A percentile compares a stretch with the other conserved stretches of the same genome.
These are phyloP conservation scores for Malacosoma neustria DNA, from an alignment of 2,888 invertebrate genomes.

Conservation along the genomic window DNA sequence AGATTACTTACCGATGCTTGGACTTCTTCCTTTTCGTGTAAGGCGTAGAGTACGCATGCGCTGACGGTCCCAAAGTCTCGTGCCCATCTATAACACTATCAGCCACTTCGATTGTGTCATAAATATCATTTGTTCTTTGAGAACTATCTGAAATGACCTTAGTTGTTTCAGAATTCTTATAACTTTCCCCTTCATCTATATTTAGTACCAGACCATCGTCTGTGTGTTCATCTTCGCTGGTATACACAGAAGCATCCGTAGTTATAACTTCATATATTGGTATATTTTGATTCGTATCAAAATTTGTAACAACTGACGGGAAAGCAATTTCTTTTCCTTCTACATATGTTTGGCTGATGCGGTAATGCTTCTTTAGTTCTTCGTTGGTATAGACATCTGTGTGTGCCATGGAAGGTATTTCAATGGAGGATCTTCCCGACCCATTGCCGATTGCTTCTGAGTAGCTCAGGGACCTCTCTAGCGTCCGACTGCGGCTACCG, in stretches of 20 bases:
- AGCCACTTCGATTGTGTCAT: slow-evolving; percentile 44
- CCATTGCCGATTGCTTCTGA: slow-evolving; percentile 59
- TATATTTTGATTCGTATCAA: slow-evolving; percentile 24
- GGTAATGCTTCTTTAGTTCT: slow-evolving; percentile 55
- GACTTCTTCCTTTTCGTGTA: slow-evolving; percentile 44
- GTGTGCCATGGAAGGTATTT: slow-evolving; percentile 50
- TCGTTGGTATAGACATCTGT: slow-evolving; percentile 62
- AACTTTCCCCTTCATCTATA: slow-evolving; percentile 48
- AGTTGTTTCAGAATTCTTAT: slow-evolving; percentile 31
- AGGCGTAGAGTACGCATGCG: slow-evolving; percentile 39
- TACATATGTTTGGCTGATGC: slow-evolving; percentile 60
- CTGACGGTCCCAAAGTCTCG: slow-evolving; percentile 24
- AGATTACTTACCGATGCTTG: slow-evolving; percentile 34
- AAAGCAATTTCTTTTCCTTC: slow-evolving; percentile 62
- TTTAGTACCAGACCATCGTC: slow-evolving; percentile 51
- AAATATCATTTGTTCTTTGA: slow-evolving; percentile 33
- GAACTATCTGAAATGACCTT: slow-evolving; percentile 41
- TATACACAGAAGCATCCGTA: slow-evolving; percentile 37
- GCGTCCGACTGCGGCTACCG: slow-evolving; percentile 37
- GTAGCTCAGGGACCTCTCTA: slow-evolving; percentile 61
- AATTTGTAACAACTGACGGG: slow-evolving; percentile 27
- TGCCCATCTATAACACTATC: slow-evolving; percentile 34
- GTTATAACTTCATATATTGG: slow-evolving; percentile 22
- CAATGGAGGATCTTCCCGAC: slow-evolving; percentile 50
- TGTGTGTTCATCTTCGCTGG: slow-evolving; percentile 49